Base-by-base conservation (phyloP, 2,888 invertebrate genomes). In the Encarsia formosa region DNA sequence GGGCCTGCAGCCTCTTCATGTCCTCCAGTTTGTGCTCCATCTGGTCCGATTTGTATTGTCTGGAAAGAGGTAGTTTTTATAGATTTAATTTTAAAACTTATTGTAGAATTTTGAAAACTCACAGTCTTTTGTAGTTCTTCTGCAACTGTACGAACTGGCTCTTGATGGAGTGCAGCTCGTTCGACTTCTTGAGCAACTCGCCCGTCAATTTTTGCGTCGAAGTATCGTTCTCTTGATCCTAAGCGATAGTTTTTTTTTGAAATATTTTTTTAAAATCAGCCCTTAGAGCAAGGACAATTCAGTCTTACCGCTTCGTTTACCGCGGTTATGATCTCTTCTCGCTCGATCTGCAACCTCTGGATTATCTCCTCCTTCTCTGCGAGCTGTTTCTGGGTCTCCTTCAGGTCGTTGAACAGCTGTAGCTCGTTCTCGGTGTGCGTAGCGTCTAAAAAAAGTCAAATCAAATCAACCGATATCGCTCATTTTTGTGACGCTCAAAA, bases 361-460 rank as follows among this genome's bases (percentile, higher is more conserved):
- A 78, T 61, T 47, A 76, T 75, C 49, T 78, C 75, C 55, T 76
- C 77, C 2, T 76, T 72, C 5, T 68, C 68, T 2, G 69, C 64
- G 22, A 79, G 60, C 1, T 74, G 69, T 5, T 64, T 61, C 37
- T 74, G 67, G 0, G 76, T 70, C 15, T 64, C 67, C 64, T 78
- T 76, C 13, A 80, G 67, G 50, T 80, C 79, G 61, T 76, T 76
- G 75, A 76, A 80, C 54, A 80, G 66, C 40, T 77, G 76, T 0
- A 77, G 74, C 65, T 80, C 80, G 58, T 75, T 75, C 32, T 77
- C 75, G 11, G 65, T 57, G 15, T 65, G 61, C 32, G 46, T 52
- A 2, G 59, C 59, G 23, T 63, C 66, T 62, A 18, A 5, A 15
- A 32, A 19, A 16, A n/a, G n/a, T n/a, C n/a, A n/a, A n/a, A n/a